Percentiles rank a stretch among this genome's conserved stretches.
These are phyloP conservation scores for Paralichthys olivaceus DNA, from an alignment of 2,113 vertebrate species.

Conservation along the genomic window DNA sequence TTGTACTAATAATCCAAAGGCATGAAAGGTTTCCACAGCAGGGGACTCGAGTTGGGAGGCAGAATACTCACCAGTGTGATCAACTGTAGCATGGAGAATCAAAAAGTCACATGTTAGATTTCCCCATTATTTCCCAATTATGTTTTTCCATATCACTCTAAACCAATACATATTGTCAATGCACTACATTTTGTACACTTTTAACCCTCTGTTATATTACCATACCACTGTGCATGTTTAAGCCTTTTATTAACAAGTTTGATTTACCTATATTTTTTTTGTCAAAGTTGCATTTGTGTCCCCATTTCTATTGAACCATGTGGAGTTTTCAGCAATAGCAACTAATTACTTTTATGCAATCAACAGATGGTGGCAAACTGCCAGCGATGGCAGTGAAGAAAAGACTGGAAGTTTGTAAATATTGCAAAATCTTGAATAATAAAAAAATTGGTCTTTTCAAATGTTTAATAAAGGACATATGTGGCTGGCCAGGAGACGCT, in stretches of 20 bases:
- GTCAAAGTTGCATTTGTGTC: not conserved
- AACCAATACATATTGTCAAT: not conserved
- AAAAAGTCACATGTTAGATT: slow-evolving; percentile 77
- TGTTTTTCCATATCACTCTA: slow-evolving; percentile 7
- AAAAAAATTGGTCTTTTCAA: too few relatives aligned
- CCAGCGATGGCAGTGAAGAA: too few relatives aligned
- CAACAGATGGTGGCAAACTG: not conserved
- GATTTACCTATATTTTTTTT: not conserved
- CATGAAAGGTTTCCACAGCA: slow-evolving; percentile 47
- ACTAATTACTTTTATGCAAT: not conserved
- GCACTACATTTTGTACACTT: not conserved
- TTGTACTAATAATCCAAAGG: slow-evolving; percentile 23
- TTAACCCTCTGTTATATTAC: not conserved
- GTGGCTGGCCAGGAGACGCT: too few relatives aligned
- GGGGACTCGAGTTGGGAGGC: slow-evolving; percentile 42
- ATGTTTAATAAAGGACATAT: too few relatives aligned
- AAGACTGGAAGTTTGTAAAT: too few relatives aligned
- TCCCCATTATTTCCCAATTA: slow-evolving; percentile 24
- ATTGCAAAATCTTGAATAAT: too few relatives aligned
- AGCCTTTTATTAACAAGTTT: not conserved
- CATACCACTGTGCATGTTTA: not conserved
- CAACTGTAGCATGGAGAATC: slow-evolving; percentile 83
- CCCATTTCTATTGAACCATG: not conserved
- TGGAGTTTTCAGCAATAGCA: not conserved
- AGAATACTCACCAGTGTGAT: slow-evolving; percentile 82